Evolutionary conservation across 2,888 invertebrate species (phyloP).

Genomic region (Fabriciana adippe): DNA sequence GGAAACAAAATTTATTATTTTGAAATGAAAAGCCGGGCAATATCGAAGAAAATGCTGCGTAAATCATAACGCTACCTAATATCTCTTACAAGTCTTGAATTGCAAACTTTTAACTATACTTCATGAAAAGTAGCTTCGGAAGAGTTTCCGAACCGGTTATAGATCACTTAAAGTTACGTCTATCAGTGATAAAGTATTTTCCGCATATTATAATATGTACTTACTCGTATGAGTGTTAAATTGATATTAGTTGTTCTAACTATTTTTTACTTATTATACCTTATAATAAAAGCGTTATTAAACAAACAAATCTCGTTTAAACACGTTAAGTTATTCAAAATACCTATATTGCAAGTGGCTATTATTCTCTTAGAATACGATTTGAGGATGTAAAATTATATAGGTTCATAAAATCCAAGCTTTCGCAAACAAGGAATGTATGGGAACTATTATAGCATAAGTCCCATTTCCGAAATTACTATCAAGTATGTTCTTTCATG

Average conservation of each 20-base stretch:
- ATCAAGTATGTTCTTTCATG: slow-evolving; percentile 12
- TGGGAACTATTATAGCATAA: slow-evolving; percentile 6
- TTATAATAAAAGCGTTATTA: too few relatives aligned
- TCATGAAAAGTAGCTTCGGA: slow-evolving; percentile 44
- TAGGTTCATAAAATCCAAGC: too few relatives aligned
- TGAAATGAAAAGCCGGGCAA: slow-evolving; percentile 46
- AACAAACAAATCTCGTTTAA: too few relatives aligned
- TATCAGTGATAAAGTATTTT: slow-evolving; percentile 37
- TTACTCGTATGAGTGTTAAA: background rate
- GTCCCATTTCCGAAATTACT: slow-evolving; percentile 14
- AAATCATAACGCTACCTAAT: slow-evolving; percentile 45
- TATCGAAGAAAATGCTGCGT: slow-evolving; percentile 43
- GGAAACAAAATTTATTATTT: slow-evolving; percentile 46
- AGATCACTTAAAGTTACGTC: slow-evolving; percentile 44
- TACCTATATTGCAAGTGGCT: too few relatives aligned
- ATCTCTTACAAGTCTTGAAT: slow-evolving; percentile 45
- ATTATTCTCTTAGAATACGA: too few relatives aligned
- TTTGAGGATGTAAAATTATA: too few relatives aligned
- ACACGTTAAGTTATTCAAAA: too few relatives aligned
- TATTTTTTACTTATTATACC: background rate
- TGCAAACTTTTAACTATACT: slow-evolving; percentile 46
- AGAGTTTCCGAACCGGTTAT: slow-evolving; percentile 43
- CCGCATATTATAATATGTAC: slow-evolving; percentile 18
- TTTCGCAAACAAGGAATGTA: background rate
- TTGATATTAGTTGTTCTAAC: background rate